Conservation (phyloP, 1,140 invertebrate species). For the Pantala flavescens region DNA sequence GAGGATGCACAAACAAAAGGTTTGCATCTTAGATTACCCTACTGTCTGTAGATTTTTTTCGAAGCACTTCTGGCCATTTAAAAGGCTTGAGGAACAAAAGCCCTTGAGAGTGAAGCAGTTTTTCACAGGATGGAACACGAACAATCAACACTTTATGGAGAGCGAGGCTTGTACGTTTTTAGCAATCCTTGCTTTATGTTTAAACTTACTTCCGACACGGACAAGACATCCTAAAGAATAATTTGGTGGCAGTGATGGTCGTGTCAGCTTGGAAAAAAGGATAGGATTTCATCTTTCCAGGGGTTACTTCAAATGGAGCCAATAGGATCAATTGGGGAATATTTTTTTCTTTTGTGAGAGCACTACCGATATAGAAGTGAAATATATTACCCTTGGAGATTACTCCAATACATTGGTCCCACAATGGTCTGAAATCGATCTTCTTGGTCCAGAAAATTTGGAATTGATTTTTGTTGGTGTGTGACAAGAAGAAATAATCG, state of each 20-base stretch:
- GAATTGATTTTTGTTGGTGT: background rate
- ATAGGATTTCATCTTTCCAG: background rate
- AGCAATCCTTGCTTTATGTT: background rate
- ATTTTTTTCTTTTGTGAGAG: too few relatives aligned
- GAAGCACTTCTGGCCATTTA: too few relatives aligned
- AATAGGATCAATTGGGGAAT: too few relatives aligned
- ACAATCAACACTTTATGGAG: too few relatives aligned
- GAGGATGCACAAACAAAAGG: too few relatives aligned
- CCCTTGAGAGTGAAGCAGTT: too few relatives aligned
- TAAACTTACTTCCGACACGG: background rate
- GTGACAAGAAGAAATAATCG: background rate
- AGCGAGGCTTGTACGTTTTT: too few relatives aligned
- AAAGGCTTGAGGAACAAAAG: too few relatives aligned
- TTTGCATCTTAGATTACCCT: too few relatives aligned
- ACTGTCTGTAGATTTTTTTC: too few relatives aligned
- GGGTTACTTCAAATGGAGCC: too few relatives aligned
- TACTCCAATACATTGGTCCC: background rate
- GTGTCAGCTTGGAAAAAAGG: background rate
- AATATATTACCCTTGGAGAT: background rate
- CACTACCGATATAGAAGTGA: background rate
- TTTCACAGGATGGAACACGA: too few relatives aligned
- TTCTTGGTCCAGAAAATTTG: background rate
- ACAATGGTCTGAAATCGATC: background rate
- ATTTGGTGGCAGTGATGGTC: background rate
- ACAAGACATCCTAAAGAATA: background rate